Conservation (phyloP, 1,140 invertebrate species). For the Oryctes rhinoceros region DNA sequence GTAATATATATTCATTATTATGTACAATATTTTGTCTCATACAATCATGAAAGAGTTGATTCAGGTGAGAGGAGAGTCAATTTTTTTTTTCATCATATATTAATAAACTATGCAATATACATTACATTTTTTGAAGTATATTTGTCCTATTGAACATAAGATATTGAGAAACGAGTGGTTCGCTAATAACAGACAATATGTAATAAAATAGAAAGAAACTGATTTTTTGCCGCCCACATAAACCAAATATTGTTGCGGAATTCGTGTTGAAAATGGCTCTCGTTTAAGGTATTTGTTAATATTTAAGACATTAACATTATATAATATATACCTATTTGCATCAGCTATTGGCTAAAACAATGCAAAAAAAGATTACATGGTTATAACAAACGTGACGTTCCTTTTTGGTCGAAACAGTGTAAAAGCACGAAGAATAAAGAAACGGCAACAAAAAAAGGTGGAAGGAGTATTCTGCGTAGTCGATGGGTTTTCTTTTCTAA, state of each 20-base stretch:
- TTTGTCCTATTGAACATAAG: neutral
- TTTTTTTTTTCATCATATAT: constrained; percentile 38
- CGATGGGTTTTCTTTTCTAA: too few relatives aligned
- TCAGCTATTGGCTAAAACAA: too few relatives aligned
- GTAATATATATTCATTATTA: constrained; percentile 45
- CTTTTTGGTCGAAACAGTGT: neutral
- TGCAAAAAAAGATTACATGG: too few relatives aligned
- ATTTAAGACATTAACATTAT: too few relatives aligned
- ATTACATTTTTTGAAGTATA: constrained; percentile 6
- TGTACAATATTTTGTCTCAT: constrained; percentile 52
- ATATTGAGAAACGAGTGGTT: neutral
- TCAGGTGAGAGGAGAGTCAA: constrained; percentile 52
- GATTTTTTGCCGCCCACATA: too few relatives aligned
- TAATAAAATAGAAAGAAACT: neutral
- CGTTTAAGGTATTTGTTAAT: too few relatives aligned
- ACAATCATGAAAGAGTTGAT: constrained; percentile 52
- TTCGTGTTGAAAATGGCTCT: too few relatives aligned
- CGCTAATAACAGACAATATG: neutral
- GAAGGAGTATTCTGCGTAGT: too few relatives aligned
- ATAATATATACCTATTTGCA: too few relatives aligned
- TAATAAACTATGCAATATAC: constrained; percentile 40
- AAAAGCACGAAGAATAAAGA: neutral
- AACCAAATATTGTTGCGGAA: too few relatives aligned
- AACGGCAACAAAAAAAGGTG: neutral
- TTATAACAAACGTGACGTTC: too few relatives aligned